phyloP scores from a whole-genome alignment of 2,888 invertebrate genomes.

The Eremobia ochroleuca region DNA sequence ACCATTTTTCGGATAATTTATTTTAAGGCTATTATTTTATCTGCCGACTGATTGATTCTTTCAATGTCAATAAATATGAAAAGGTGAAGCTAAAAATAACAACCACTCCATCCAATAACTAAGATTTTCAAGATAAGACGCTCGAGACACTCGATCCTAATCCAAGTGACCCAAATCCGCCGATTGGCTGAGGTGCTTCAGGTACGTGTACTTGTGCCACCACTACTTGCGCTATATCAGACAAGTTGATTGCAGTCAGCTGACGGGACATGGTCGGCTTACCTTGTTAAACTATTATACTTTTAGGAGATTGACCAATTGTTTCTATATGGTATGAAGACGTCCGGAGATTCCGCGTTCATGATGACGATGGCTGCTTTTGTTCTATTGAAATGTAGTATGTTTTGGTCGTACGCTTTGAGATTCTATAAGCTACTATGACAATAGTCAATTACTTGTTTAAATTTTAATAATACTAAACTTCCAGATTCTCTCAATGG shows the following conservation, averaged over 20 bases:
- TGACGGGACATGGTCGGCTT: slow-evolving; percentile 32
- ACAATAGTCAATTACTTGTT: not conserved
- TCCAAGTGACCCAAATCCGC: slow-evolving; percentile 10
- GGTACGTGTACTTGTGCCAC: slow-evolving; percentile 22
- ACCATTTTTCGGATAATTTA: not conserved
- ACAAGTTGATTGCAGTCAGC: slow-evolving; percentile 30
- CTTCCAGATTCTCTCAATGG: not conserved
- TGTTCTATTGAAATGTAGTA: not conserved
- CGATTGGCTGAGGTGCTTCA: slow-evolving; percentile 32
- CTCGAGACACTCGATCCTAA: not conserved
- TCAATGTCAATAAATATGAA: not conserved
- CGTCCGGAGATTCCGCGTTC: not conserved
- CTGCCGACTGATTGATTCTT: not conserved
- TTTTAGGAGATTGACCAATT: slow-evolving; percentile 50
- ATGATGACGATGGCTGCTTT: not conserved
- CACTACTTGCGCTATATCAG: slow-evolving; percentile 4
- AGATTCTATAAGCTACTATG: not conserved
- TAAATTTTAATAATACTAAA: not conserved
- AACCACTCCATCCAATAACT: not conserved
- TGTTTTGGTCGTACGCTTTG: not conserved
- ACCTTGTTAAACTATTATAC: slow-evolving; percentile 13
- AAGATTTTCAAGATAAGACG: not conserved
- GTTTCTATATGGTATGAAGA: slow-evolving; percentile 34
- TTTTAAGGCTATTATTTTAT: not conserved
- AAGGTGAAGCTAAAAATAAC: too few relatives aligned